phyloP scores from a whole-genome alignment of 2,888 invertebrate genomes.

The Drosophila koepferae region DNA sequence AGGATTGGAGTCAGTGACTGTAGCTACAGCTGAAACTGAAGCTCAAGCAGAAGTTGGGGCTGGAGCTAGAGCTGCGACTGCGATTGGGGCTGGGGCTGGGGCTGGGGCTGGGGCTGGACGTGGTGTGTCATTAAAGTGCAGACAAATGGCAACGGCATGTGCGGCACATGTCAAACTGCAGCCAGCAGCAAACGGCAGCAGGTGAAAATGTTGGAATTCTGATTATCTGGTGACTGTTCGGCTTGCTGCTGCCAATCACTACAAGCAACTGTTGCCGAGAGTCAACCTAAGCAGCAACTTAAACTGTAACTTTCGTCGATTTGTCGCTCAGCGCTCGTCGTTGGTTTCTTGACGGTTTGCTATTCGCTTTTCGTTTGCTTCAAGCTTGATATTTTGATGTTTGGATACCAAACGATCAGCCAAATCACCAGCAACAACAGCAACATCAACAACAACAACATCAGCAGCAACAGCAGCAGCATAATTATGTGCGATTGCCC shows the following conservation, averaged over 20 bases:
- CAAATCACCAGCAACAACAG: constrained; percentile 32
- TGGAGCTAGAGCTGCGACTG: no score
- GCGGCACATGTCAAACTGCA: constrained; percentile 82
- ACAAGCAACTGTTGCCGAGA: constrained; percentile 52
- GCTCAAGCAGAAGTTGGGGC: constrained; percentile 29
- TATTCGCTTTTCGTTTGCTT: constrained; percentile 40
- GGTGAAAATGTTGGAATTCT: constrained; percentile 82
- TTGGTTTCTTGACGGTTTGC: constrained; percentile 51
- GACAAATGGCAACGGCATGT: constrained; percentile 82
- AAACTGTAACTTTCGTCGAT: constrained; percentile 81
- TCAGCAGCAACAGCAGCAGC: constrained; percentile 42
- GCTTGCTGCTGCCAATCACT: constrained; percentile 50
- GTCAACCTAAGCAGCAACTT: constrained; percentile 62
- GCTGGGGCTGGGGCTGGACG: constrained; percentile 46
- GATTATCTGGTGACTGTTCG: constrained; percentile 67
- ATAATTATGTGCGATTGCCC: constrained; percentile 61
- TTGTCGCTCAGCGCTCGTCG: constrained; percentile 66
- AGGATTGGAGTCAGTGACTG: constrained; percentile 54
- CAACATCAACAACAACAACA: constrained; percentile 42
- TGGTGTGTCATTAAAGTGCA: constrained; percentile 81
- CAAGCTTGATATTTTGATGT: constrained; percentile 62
- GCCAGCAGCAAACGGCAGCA: constrained; percentile 73
- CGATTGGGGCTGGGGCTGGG: constrained; percentile 10
- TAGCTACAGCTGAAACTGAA: constrained; percentile 27
- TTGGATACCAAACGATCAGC: constrained; percentile 66